Percentiles rank a stretch among this genome's conserved stretches.
Conservation (phyloP, 2,113 vertebrate genomes). For the Rhynchopsitta pachyrhyncha region DNA sequence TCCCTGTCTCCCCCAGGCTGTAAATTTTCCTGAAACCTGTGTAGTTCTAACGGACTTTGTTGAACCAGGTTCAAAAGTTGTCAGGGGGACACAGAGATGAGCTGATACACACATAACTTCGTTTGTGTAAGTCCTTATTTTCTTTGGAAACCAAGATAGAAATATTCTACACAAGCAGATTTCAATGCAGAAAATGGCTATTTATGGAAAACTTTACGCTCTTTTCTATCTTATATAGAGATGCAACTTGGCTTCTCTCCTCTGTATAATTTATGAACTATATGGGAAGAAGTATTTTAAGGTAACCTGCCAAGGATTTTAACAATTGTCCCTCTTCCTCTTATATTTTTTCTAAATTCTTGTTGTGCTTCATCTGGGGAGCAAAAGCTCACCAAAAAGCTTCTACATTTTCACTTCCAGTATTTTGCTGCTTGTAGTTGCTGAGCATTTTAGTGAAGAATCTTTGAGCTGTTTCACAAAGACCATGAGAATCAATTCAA, state of each 20-base stretch:
- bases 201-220: constrained; percentile 34
- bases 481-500: not conserved
- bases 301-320: not conserved
- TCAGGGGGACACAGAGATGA: constrained; percentile 5
- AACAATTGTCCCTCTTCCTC: not conserved
- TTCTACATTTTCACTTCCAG: not conserved
- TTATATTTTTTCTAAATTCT: not conserved
- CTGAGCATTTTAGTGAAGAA: not conserved
- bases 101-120: not conserved
- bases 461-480: not conserved
- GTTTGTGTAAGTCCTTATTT: not conserved
- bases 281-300: not conserved
- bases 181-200: constrained; percentile 1
- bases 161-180: not conserved
- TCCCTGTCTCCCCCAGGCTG: not conserved
- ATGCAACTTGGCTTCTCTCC: not conserved
- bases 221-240: not conserved
- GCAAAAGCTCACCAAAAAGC: not conserved
- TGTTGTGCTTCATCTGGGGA: not conserved
- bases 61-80: constrained; percentile 35
- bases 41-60: not conserved
- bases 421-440: not conserved
- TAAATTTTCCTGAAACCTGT: constrained; percentile 31
- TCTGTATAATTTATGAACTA: not conserved
- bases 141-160: not conserved